Base-by-base conservation (phyloP, 2,113 vertebrate genomes). In the Otolemur garnettii region DNA sequence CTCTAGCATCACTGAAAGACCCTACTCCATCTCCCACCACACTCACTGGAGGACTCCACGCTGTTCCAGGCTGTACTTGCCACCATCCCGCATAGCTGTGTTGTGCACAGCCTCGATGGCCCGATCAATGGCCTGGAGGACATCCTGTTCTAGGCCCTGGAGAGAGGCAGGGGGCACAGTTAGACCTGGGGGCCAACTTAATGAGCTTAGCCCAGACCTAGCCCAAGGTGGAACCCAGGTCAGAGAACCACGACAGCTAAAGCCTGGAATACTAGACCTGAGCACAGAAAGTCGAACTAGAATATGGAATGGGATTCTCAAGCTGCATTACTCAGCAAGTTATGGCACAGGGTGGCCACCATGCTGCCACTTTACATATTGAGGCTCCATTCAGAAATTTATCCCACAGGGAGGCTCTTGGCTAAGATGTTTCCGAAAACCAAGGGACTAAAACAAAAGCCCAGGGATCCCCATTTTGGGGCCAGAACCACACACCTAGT, bases 21-120 rank as follows among this genome's bases (percentile, higher is more conserved):
- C 45, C 10, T 66, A 26, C 5, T 26, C n/a, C 64, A 15, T 59
- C 21, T 18, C 38, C 13, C 55, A 7, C 42, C 14, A 7, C 42
- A 99, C 99, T 99, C 97, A 99, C 99, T 99, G 99, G 17, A 99
- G 98, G 83, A 99, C 99, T 80, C 99, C 99, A 14, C 99, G 99
- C 98, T 99, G 99, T 90, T 99, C 99, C 97, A 99, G 98, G 98
- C 99, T 99, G 98, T 99, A 99, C 98, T 99, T 99, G 57, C 99
- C 99, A 15, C 99, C 99, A 2, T 99, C 99, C 86, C 99, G 99
- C 99, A 99, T 99, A 96, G 99, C 99, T 0, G 99, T 98, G 4
- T 99, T 99, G 98, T 99, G 99, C 96, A 99, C 99, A 38, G 99
- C 99, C 97, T 99, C 99, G 0, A 99, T 99, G 9, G 99, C 99